Evolutionary conservation across 2,797 vertebrate species (phyloP), one percentile per base, ranked within the genome.

Genomic region (Anguilla megastoma): DNA sequence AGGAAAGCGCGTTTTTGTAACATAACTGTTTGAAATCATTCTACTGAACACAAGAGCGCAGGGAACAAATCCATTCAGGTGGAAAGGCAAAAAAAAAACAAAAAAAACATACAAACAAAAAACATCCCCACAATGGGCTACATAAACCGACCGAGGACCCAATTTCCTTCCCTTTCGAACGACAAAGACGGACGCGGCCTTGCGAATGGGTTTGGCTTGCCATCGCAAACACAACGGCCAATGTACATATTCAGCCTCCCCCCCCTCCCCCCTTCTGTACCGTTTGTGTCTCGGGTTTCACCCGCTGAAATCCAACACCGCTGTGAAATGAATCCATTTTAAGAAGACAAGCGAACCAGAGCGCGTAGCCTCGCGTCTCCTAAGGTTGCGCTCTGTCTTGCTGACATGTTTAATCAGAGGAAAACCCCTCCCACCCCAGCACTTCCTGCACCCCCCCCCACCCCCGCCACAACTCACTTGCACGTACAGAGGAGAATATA

Each of bases 371-470:
- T 48, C 74, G 74, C 48, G 8, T 84, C 71, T 45, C 80, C 71
- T 41, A 8, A 56, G 85, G 82, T 71, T 56, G 87, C 41, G 21
- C 45, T 52, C 66, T 82, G 79, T 86, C 54, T 86, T 45, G 27
- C 86, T 76, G 71, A 90, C 83, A 82, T 82, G 63, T 89, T 87
- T 76, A 84, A 86, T 90, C 86, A 71, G 36, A 85, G 87, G 71
- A 30, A 12, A 45, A 24, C 4, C 18, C 56, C 66, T 54, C 5
- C 41, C 41, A 45, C 41, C 41, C 41, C 41, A 45, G 41, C 41
- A 45, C 41, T 45, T 45, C 41, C 41, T 45, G 41, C 41, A 45
- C 41, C 41, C 9, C 50, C 30, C 21, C 50, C 50, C 9, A 9
- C 33, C 12, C 24, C 86, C 69, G 21, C 41, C n/a, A 48, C 41